Evolutionary conservation across 2,113 vertebrate species (phyloP), one percentile per base, ranked within the genome.

Genomic region (Phaethon lepturus): DNA sequence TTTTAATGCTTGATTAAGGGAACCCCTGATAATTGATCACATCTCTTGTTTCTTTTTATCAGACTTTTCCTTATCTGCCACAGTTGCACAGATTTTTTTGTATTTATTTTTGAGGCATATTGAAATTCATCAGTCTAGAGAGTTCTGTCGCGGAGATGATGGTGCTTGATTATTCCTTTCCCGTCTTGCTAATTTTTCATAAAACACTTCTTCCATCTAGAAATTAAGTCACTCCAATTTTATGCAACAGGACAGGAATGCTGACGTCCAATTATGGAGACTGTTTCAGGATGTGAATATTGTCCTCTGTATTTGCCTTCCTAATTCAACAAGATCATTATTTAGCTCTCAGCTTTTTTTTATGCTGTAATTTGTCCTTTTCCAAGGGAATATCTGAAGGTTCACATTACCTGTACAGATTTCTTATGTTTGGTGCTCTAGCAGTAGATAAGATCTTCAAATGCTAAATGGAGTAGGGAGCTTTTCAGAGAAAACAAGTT

Each of bases 401-500:
- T 91, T 93, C 23, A 55, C 17, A 12, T 68, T 64, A 60, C 15
- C 19, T 7, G 0, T 75, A 23, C 28, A n/a, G 28, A 31, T 62
- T 75, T 91, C 42, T 75, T 69, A 9, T 8, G 3, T 79, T 68
- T 75, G 28, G 33, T 40, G 12, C 33, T 78, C 23, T 52, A 56
- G 59, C 26, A 69, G 12, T 45, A 73, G 58, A 28, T 69, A 58
- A 29, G 8, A 44, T 75, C 33, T 93, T 88, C 62, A 60, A 47
- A 52, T 55, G n/a, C 45, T 77, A 88, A 66, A 79, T 67, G 42
- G 45, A 58, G 10, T 15, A 47, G 22, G 58, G 25, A 88, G 17
- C 25, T 93, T 92, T 79, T 77, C 75, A 83, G 69, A 88, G 44
- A 75, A 72, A 93, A 42, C 3, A 33, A 31, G 7, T 64, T 71